A percentile compares a stretch with the other conserved stretches of the same genome.
These are phyloP conservation scores for Porites lobata DNA, from an alignment of 92 coral and sea anemone species.

Conservation along the genomic window DNA sequence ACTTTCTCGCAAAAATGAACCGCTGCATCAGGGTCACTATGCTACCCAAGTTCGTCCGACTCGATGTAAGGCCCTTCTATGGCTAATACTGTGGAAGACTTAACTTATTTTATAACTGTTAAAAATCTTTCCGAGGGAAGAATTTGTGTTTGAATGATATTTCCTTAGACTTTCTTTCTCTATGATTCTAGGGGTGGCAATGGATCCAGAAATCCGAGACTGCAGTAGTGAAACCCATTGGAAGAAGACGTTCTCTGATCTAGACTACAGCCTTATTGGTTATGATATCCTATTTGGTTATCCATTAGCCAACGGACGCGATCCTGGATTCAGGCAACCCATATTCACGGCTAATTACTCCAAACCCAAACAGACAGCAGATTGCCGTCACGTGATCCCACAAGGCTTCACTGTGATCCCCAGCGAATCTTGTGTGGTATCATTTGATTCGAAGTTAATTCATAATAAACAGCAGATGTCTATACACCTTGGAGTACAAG, in stretches of 20 bases:
- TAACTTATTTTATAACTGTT: not conserved
- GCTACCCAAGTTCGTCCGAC: too few relatives aligned
- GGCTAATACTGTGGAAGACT: too few relatives aligned
- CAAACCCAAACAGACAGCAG: not conserved
- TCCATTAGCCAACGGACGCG: slow-evolving; percentile 31
- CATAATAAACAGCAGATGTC: slow-evolving; percentile 40
- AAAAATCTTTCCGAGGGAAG: too few relatives aligned
- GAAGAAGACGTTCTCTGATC: slow-evolving; percentile 36
- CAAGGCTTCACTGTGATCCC: slow-evolving; percentile 7
- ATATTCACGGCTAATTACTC: slow-evolving; percentile 38
- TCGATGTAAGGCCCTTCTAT: too few relatives aligned
- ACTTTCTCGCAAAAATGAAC: too few relatives aligned
- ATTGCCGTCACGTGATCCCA: slow-evolving; percentile 22
- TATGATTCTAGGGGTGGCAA: slow-evolving; percentile 16
- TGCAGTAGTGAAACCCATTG: not conserved
- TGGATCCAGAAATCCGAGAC: slow-evolving; percentile 4
- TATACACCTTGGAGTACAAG: slow-evolving; percentile 30
- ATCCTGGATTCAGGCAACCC: slow-evolving; percentile 39
- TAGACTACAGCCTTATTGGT: slow-evolving; percentile 33
- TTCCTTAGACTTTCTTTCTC: not conserved
- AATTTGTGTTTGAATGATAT: not conserved
- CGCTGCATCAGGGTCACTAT: too few relatives aligned
- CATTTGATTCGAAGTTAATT: slow-evolving; percentile 29
- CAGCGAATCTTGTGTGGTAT: slow-evolving; percentile 31
- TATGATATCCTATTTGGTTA: slow-evolving; percentile 42